Evolutionary conservation across 2,888 invertebrate genomes (phyloP).

Genomic region (Agonopterix arenella): DNA sequence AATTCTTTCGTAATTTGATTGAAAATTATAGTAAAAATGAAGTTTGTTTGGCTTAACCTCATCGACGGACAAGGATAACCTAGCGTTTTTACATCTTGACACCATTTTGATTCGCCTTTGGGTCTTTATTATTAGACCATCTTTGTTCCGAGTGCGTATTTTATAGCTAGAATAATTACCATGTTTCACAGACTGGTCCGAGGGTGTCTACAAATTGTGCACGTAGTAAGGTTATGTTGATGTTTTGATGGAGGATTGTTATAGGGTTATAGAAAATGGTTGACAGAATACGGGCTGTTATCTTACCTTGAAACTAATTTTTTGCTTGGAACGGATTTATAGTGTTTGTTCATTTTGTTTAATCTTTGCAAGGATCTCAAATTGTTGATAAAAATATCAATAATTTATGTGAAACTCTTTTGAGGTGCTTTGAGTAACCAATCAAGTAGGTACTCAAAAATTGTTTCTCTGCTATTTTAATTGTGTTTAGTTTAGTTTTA

Average conservation of each 20-base stretch:
- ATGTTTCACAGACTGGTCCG: background rate
- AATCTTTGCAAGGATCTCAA: no score
- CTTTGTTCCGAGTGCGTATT: conserved; percentile 9
- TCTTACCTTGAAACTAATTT: background rate
- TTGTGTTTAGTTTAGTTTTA: no score
- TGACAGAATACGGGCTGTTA: conserved; percentile 13
- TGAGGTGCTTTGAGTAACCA: no score
- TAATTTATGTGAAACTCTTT: no score
- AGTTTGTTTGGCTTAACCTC: conserved; percentile 48
- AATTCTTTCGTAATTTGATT: conserved; percentile 8
- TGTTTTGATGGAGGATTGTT: conserved; percentile 61
- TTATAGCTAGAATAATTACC: background rate
- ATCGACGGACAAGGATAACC: conserved; percentile 67
- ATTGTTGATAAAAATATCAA: no score
- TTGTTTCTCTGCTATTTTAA: no score
- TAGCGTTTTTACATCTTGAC: conserved; percentile 51
- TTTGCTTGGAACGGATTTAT: background rate
- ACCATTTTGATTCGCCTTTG: conserved; percentile 67
- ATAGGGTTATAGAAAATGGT: conserved; percentile 20
- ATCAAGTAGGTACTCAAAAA: no score
- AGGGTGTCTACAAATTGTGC: background rate
- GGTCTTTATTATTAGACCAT: conserved; percentile 35
- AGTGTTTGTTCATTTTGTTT: no score
- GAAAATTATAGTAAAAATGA: conserved; percentile 11
- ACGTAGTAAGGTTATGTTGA: conserved; percentile 69